Evolutionary conservation across 1,140 invertebrate genomes (phyloP).

Genomic region (Tribolium castaneum): DNA sequence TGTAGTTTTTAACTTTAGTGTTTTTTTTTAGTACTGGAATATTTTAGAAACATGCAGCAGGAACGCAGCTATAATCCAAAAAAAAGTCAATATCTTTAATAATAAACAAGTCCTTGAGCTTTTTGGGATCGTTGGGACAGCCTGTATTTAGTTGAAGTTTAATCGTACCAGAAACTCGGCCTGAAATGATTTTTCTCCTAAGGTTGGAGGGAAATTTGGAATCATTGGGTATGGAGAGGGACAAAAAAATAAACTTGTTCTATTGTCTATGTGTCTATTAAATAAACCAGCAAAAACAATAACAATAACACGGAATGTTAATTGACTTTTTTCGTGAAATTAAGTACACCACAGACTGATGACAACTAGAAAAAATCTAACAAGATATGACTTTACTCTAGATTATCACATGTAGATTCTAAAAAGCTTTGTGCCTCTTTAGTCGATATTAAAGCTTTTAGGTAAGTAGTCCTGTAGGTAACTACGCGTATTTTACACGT

Average conservation of each 20-base stretch:
- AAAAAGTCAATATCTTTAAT: too few relatives aligned
- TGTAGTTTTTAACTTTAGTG: too few relatives aligned
- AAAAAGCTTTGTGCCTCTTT: conserved; percentile 40
- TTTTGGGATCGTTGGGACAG: too few relatives aligned
- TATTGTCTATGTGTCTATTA: conserved; percentile 21
- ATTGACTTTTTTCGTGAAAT: conserved; percentile 39
- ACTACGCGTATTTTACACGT: background rate
- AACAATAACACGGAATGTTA: conserved; percentile 34
- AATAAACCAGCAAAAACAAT: conserved; percentile 28
- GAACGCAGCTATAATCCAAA: too few relatives aligned
- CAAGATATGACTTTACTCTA: conserved; percentile 7
- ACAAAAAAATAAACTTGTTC: background rate
- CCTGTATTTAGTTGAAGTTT: too few relatives aligned
- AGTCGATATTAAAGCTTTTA: conserved; percentile 35
- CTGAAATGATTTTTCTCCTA: too few relatives aligned
- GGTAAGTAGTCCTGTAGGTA: background rate
- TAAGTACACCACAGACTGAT: conserved; percentile 19
- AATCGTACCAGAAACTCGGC: too few relatives aligned
- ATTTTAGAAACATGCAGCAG: too few relatives aligned
- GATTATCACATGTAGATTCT: conserved; percentile 29
- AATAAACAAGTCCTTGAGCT: too few relatives aligned
- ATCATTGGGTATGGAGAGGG: too few relatives aligned
- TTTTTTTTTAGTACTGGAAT: too few relatives aligned
- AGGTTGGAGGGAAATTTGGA: too few relatives aligned
- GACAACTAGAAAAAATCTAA: conserved; percentile 5